Evolutionary conservation across 2,888 invertebrate species (phyloP), one percentile per base, ranked within the genome.

Genomic region (Eristalis intricaria): DNA sequence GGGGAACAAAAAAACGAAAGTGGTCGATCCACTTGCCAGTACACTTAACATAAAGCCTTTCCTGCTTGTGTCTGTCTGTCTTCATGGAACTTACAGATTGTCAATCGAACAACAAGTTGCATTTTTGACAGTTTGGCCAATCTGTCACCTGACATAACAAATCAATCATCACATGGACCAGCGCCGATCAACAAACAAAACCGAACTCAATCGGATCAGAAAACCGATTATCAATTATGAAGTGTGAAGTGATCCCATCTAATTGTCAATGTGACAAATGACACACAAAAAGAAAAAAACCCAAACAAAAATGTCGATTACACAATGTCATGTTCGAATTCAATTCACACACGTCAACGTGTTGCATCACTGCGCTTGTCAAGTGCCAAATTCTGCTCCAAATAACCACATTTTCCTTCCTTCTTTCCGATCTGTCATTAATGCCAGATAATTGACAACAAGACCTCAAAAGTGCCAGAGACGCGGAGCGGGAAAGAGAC

Each of bases 371-470:
- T 63, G 58, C 2, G 1, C 60, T 22, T 26, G 23, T 60, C 65
- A 60, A 73, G 68, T 74, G 68, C 63, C 63, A 68, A 74, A 81
- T 81, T 81, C 69, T 69, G 64, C 80, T 75, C 80, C 58, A 74
- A 61, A 61, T 81, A 79, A 64, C 50, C 50, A 50, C 50, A 50
- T 50, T 50, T 43, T n/a, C 15, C 4, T n/a, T 43, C 43, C 2
- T 7, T 8, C 19, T 19, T 38, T 38, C 50, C 7, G 19, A 50
- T 50, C 4, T 15, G n/a, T 56, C 32, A 75, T 56, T 64, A 64
- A 64, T 56, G 64, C 58, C 19, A 68, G 61, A 38, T 56, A 78
- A 70, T 56, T 63, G 26, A 69, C 32, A 73, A 61, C n/a, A 61
- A 15, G 29, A 15, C 43, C 4, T 63, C 61, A 5, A 1, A n/a